A percentile compares a stretch with the other conserved stretches of the same genome.
Conservation (phyloP, 2,888 invertebrate genomes). For the Cerastoderma edule region DNA sequence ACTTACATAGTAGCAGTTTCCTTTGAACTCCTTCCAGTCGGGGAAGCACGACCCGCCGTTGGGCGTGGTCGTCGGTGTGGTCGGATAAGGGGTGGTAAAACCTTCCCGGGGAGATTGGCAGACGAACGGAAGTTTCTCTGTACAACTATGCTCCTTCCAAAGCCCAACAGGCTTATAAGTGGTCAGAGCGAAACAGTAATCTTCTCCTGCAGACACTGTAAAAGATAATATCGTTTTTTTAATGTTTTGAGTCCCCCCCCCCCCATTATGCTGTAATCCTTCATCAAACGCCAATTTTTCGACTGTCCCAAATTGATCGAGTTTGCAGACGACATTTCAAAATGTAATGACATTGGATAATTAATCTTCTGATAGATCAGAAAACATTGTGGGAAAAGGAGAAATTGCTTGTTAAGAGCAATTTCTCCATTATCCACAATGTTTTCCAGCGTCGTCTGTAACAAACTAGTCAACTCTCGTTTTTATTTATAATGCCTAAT, state of each 20-base stretch:
- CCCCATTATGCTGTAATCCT: too few species aligned
- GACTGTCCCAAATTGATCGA: too few species aligned
- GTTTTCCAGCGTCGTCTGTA: too few species aligned
- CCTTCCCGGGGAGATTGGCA: constrained; percentile 46
- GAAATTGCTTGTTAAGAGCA: too few species aligned
- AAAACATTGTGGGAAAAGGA: too few species aligned
- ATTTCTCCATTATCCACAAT: too few species aligned
- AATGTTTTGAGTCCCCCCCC: not conserved
- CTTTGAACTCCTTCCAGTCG: constrained; percentile 29
- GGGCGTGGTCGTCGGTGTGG: constrained; percentile 10
- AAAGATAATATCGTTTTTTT: not conserved
- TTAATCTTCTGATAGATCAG: too few species aligned
- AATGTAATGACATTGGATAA: too few species aligned
- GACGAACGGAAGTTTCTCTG: constrained; percentile 40
- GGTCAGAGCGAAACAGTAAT: constrained; percentile 55
- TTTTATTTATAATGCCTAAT: too few species aligned
- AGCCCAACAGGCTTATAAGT: constrained; percentile 64
- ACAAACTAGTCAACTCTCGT: too few species aligned
- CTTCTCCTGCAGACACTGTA: not conserved
- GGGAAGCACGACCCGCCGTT: constrained; percentile 4
- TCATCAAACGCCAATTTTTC: too few species aligned
- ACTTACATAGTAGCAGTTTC: constrained; percentile 44
- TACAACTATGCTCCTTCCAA: constrained; percentile 64
- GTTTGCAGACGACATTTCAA: too few species aligned
- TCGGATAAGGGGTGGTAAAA: constrained; percentile 31